Base-by-base conservation (phyloP, 2,888 invertebrate genomes). In the Tolmerus cingulatus region DNA sequence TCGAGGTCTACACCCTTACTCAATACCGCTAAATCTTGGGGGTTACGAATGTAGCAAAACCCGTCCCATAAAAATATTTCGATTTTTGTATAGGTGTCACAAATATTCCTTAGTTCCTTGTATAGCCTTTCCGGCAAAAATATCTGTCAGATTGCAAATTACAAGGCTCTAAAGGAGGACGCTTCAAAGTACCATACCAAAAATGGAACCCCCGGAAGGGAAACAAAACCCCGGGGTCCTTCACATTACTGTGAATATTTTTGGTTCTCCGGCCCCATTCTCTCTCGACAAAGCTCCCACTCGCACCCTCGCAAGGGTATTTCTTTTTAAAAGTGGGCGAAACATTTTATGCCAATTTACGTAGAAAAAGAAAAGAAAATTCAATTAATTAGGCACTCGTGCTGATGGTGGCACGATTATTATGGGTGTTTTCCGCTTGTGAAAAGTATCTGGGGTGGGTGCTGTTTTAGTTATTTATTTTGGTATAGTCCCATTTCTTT, bases 271-370 rank as follows among this genome's bases (percentile, higher is more conserved):
- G 30, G 0, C 40, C 40, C 12, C 40, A 34, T 34, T 34, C 34
- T 34, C 34, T 34, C 7, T 16, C 43, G 43, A 46, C 34, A 27
- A 19, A 12, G 14, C 66, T 27, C 19, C 19, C 66, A 27, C 27
- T 2, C 66, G 34, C 34, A 34, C 12, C 12, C 19, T n/a, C 27
- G 23, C 27, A 66, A 40, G 66, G 66, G 66, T 27, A 66, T 66
- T 23, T 5, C 27, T 12, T 74, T 85, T 85, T 85, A 74, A 85
- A 85, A 85, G 85, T 85, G 85, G 74, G 85, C 74, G 85, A 85
- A 85, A 74, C 85, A 85, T 86, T 86, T 86, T 78, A 86, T 78
- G 78, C 78, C 79, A 86, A 86, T 86, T 86, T 86, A 66, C 85
- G 78, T 66, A 78, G 57, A 37, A 86, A 78, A 79, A 86, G 78